These are phyloP conservation scores for Heliornis fulica DNA, from an alignment of 2,113 vertebrate genomes.

Conservation along the genomic window DNA sequence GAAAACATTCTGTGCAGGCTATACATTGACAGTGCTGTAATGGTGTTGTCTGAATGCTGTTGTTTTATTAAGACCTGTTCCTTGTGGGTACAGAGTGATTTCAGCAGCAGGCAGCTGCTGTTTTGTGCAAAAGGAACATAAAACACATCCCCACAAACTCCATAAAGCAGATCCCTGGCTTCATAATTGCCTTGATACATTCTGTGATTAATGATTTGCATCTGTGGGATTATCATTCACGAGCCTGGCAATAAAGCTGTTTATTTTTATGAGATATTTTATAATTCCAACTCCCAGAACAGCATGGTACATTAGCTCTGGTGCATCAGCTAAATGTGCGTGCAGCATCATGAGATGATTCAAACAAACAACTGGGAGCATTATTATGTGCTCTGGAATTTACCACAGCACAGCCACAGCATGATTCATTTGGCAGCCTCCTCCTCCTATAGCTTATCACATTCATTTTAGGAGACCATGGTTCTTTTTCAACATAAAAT, in stretches of 20 bases:
- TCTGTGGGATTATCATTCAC: slow-evolving; percentile 29
- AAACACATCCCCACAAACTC: neutral
- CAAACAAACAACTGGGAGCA: slow-evolving; percentile 31
- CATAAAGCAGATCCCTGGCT: neutral
- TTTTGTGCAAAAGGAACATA: neutral
- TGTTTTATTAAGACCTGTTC: neutral
- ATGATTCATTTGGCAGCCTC: slow-evolving; percentile 6
- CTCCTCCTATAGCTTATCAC: neutral
- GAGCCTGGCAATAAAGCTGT: neutral
- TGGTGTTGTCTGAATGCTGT: neutral
- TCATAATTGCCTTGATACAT: neutral
- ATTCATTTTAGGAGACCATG: neutral
- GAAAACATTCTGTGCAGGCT: neutral
- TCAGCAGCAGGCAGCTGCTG: neutral
- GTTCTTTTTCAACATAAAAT: neutral
- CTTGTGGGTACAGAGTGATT: neutral
- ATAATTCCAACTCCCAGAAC: slow-evolving; percentile 4
- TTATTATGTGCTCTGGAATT: slow-evolving; percentile 25
- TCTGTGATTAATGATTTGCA: slow-evolving; percentile 39
- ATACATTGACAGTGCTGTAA: neutral
- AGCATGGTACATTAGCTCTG: slow-evolving; percentile 13
- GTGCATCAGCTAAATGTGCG: slow-evolving; percentile 32
- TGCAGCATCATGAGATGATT: neutral
- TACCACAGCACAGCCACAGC: neutral
- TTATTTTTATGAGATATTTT: slow-evolving; percentile 39